phyloP scores from a whole-genome alignment of 2,797 vertebrate genomes.

The Benthosema pterotum region DNA sequence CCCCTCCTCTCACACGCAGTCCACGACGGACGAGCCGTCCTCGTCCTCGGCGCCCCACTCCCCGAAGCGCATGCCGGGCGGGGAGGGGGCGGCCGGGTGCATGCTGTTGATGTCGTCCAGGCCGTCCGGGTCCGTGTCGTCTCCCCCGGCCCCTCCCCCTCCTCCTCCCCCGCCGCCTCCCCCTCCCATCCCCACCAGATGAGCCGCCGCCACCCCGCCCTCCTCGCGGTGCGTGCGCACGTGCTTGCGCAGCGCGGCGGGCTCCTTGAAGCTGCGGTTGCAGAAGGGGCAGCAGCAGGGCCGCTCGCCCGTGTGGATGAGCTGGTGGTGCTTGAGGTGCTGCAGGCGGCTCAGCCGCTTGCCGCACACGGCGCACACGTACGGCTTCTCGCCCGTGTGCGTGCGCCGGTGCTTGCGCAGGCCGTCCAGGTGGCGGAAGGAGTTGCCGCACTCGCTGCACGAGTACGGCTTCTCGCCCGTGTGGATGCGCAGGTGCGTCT shows the following conservation, averaged over 20 bases:
- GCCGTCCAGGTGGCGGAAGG: conserved; percentile 83
- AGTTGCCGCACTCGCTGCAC: conserved; percentile 85
- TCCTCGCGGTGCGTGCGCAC: conserved; percentile 80
- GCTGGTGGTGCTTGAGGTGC: conserved; percentile 86
- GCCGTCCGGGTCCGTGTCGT: conserved; percentile 65
- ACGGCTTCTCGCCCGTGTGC: conserved; percentile 84
- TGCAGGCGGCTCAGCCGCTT: conserved; percentile 85
- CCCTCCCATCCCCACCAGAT: no score
- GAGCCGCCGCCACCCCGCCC: conserved; percentile 43
- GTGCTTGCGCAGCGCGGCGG: conserved; percentile 80
- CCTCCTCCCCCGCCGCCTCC: no score
- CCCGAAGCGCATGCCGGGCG: conserved; percentile 82
- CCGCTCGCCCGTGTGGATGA: conserved; percentile 84
- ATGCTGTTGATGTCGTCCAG: conserved; percentile 79
- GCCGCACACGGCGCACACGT: conserved; percentile 81
- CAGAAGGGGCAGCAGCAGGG: conserved; percentile 84
- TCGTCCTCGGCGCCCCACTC: conserved; percentile 82
- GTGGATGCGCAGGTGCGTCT: conserved; percentile 88
- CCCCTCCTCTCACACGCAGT: conserved; percentile 81
- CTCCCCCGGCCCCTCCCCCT: conserved; percentile 9
- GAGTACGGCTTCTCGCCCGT: conserved; percentile 99
- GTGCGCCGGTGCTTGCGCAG: conserved; percentile 84
- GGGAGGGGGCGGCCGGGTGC: conserved; percentile 74
- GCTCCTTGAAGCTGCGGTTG: conserved; percentile 83
- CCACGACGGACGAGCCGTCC: conserved; percentile 72